Percentiles rank a stretch among this genome's conserved stretches.
Conservation (phyloP, 2,888 invertebrate genomes). For the Dicyrtomina minuta region DNA sequence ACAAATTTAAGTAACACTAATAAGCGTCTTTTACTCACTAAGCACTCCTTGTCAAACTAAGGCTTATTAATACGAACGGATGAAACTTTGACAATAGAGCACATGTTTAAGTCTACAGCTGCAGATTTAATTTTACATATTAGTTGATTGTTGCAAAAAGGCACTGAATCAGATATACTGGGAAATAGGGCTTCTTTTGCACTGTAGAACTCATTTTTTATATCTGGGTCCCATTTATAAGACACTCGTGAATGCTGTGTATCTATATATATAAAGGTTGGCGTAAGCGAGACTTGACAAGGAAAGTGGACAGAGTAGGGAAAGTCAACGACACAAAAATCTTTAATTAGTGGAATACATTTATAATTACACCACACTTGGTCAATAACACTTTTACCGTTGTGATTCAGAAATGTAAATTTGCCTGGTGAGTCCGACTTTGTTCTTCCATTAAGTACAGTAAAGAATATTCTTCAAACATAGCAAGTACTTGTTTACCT, state of each 20-base stretch:
- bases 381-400: too few relatives aligned
- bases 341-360: too few relatives aligned
- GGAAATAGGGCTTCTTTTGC: background rate
- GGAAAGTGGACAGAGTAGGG: too few relatives aligned
- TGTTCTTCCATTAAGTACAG: background rate
- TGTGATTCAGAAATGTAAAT: background rate
- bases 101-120: too few relatives aligned
- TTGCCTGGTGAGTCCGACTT: background rate
- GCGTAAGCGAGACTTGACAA: background rate
- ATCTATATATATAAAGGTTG: background rate
- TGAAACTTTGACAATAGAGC: too few relatives aligned
- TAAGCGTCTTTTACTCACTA: background rate
- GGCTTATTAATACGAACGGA: background rate
- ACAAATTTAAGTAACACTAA: background rate
- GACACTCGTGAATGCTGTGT: too few relatives aligned
- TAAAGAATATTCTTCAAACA: background rate
- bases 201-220: background rate
- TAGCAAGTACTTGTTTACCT: too few relatives aligned
- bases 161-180: too few relatives aligned
- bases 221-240: too few relatives aligned
- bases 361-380: background rate
- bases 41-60: background rate
- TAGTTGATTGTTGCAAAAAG: too few relatives aligned
- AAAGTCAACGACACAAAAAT: background rate
- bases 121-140: too few relatives aligned